Base-by-base conservation (phyloP, 2,888 invertebrate genomes). In the Gasteruption jaculator region DNA sequence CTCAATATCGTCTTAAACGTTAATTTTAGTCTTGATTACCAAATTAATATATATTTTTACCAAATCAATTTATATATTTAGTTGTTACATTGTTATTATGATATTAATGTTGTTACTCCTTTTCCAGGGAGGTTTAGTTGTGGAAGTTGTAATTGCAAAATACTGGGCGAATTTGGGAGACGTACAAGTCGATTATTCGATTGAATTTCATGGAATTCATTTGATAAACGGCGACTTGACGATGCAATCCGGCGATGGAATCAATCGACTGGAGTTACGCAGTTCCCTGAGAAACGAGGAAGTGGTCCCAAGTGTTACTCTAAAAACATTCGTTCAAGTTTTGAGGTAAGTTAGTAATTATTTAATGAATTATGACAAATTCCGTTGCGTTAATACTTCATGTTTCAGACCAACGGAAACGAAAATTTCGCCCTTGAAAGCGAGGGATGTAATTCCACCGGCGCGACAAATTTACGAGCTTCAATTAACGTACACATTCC, bases 121-220 rank as follows among this genome's bases (percentile, higher is more conserved):
- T 30, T 49, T 45, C 4, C 36, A 85, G 82, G 83, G 85, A 41
- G 85, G 85, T 45, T 74, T 84, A 16, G 85, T 91, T 14, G 70
- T 96, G 44, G 96, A 97, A 73, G 73, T 96, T 27, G 91, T 86
- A 42, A 78, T 96, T 46, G 92, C 92, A 6, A 94, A 94, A 71
- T 94, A 91, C 78, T 96, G 95, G 95, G 89, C 93, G 7, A 91
- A 86, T 74, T 75, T 88, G 38, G 92, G 91, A 19, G 86, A 86
- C 29, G 78, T 86, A 39, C 72, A 70, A 27, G 68, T 92, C 15
- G 81, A 83, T 65, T 91, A 91, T 70, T 78, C 75, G 25, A 71
- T 96, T 30, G 81, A 84, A 60, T 91, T 96, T 73, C 83, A 83
- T 71, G 93, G 94, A 1, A 77, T 92, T 38, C 77, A 79, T 61